Evolutionary conservation across 2,797 vertebrate species (phyloP), one percentile per base, ranked within the genome.

Genomic region (Enteromius fasciolatus): DNA sequence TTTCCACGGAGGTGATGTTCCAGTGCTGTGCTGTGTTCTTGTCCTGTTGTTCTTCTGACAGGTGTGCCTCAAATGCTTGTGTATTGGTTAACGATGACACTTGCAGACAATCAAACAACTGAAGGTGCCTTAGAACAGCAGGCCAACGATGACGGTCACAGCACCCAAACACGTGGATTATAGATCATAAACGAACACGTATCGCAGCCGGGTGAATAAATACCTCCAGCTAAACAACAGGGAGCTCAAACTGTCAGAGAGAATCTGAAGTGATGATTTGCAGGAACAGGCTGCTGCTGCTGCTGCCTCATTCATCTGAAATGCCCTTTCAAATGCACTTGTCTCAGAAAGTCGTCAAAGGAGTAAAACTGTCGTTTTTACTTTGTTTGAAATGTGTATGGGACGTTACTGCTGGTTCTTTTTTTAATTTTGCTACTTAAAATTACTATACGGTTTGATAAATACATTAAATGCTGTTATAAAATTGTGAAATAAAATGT

Each of bases 321-420:
- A 86, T 84, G 85, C 84, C 85, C 80, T 85, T 88, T 78, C 14
- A 81, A 84, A 86, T 86, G 87, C 87, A 88, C 85, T 86, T 48
- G 75, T 52, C 52, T 81, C 31, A 61, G 33, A 46, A 76, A 23
- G 20, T 41, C n/a, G 44, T 72, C 64, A 64, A 46, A 84, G 44
- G 54, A 64, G 69, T 81, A 74, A 57, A 81, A 74, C 76, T 44
- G 28, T 48, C 18, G 33, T 80, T 79, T 80, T 79, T 83, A 68
- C 25, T 85, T 80, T 85, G 63, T 81, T 75, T 83, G 44, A 61
- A 85, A 83, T 85, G 69, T 78, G 46, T 66, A 83, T 5, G 17
- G 72, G 36, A 80, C 64, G 11, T 80, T 39, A 74, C 46, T 78
- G 68, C 59, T 73, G 63, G 57, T 46, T 81, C 48, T 70, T 64